These are phyloP conservation scores for Cecropterus lyciades DNA, from an alignment of 1,140 invertebrate genomes.

Conservation along the genomic window DNA sequence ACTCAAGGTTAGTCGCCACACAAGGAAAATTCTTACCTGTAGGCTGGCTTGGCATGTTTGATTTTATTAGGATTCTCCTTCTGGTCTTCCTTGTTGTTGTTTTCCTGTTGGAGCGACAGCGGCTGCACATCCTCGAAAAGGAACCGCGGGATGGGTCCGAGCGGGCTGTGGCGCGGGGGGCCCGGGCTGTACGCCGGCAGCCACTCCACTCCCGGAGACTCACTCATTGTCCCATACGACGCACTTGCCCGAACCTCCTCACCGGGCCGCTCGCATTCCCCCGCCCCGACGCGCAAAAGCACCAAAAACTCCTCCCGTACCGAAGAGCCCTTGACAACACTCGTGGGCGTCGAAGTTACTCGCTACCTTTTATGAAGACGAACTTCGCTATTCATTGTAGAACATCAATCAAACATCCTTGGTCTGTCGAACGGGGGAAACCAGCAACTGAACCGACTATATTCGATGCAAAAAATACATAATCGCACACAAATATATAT, in stretches of 20 bases:
- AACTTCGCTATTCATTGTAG: slow-evolving; percentile 72
- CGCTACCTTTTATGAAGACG: slow-evolving; percentile 76
- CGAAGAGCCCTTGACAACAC: slow-evolving; percentile 45
- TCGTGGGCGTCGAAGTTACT: slow-evolving; percentile 68
- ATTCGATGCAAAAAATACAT: slow-evolving; percentile 48
- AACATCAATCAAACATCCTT: slow-evolving; percentile 77
- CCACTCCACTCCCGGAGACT: slow-evolving; percentile 80
- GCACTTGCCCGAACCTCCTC: slow-evolving; percentile 47
- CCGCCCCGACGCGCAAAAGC: slow-evolving; percentile 32
- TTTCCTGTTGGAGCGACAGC: slow-evolving; percentile 70
- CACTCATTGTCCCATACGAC: slow-evolving; percentile 76
- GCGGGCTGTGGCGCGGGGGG: slow-evolving; percentile 76
- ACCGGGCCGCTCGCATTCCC: slow-evolving; percentile 46
- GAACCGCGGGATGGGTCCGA: slow-evolving; percentile 76
- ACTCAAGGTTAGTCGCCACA: slow-evolving; percentile 33
- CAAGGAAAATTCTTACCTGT: slow-evolving; percentile 72
- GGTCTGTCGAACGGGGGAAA: slow-evolving; percentile 64
- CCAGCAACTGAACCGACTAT: slow-evolving; percentile 46
- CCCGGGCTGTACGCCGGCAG: slow-evolving; percentile 79
- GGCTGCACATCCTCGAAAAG: slow-evolving; percentile 79
- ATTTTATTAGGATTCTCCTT: slow-evolving; percentile 78
- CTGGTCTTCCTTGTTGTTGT: slow-evolving; percentile 78
- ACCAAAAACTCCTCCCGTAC: slow-evolving; percentile 33
- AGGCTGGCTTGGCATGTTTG: slow-evolving; percentile 78
- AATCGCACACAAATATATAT: slow-evolving; percentile 44